Evolutionary conservation across 1,140 invertebrate species (phyloP).

Genomic region (Drosophila kepulauana): DNA sequence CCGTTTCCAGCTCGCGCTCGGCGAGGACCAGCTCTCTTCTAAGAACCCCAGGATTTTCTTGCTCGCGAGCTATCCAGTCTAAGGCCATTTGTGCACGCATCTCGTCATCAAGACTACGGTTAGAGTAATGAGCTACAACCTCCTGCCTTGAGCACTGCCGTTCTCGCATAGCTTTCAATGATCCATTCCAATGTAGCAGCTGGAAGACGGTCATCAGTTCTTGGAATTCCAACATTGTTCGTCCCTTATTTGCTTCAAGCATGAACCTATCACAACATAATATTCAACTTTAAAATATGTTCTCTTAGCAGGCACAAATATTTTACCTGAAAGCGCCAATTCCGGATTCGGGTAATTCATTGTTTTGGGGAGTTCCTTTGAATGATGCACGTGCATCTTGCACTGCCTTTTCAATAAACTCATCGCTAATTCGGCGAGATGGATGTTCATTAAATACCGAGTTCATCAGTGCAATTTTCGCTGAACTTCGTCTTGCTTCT

Average conservation of each 20-base stretch:
- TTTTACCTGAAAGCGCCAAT: slow-evolving; percentile 94
- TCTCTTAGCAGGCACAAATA: neutral
- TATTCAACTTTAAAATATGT: neutral
- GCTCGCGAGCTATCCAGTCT: slow-evolving; percentile 96
- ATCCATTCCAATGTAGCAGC: slow-evolving; percentile 98
- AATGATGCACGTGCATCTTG: slow-evolving; percentile 92
- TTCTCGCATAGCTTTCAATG: slow-evolving; percentile 95
- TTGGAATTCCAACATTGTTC: slow-evolving; percentile 98
- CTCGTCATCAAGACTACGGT: slow-evolving; percentile 95
- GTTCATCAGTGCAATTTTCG: slow-evolving; percentile 98
- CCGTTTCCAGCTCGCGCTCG: slow-evolving; percentile 95
- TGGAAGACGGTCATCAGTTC: slow-evolving; percentile 99
- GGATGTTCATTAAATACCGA: slow-evolving; percentile 98
- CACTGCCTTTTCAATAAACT: slow-evolving; percentile 97
- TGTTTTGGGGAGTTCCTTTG: slow-evolving; percentile 88
- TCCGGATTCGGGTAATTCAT: slow-evolving; percentile 92
- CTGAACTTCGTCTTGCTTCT: slow-evolving; percentile 95
- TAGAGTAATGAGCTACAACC: slow-evolving; percentile 97
- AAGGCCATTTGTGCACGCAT: slow-evolving; percentile 98
- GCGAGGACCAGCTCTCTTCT: slow-evolving; percentile 92
- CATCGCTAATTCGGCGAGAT: slow-evolving; percentile 95
- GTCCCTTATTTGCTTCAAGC: slow-evolving; percentile 96
- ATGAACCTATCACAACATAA: slow-evolving; percentile 89
- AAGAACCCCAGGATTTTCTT: slow-evolving; percentile 92
- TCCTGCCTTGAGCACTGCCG: slow-evolving; percentile 97